Base-by-base conservation (phyloP, 2,113 vertebrate genomes). In the Trematomus loennbergii region DNA sequence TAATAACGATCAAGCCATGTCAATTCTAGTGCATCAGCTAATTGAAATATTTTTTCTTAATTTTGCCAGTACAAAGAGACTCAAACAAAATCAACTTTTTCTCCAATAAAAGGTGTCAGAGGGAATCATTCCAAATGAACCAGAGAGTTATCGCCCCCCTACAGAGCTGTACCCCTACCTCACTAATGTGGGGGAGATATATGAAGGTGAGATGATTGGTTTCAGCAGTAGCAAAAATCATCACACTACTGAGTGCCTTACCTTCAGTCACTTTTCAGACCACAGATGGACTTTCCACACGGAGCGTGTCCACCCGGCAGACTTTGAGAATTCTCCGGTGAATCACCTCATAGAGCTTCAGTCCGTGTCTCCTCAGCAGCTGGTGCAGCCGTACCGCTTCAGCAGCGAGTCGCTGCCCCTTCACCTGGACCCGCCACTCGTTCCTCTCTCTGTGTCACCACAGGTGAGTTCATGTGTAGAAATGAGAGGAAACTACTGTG, bases 261-360 rank as follows among this genome's bases (percentile, higher is more conserved):
- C 69, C 22, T 6, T 59, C 15, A 53, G 17, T 78, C 17, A 10
- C 43, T 55, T 75, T 48, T 79, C 62, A 93, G 92, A 92, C 50
- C 87, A 88, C 25, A 91, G 90, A 79, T 93, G 91, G 91, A 29
- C 65, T n/a, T 83, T 84, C 43, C 78, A 84, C 67, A 67, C 87
- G 12, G 92, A 93, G 29, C 91, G 90, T 0, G 22, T 82, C 52
- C 92, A 89, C 68, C 12, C 63, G 0, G 4, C 87, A 0, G 90
- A 91, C 62, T 89, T 88, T 83, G 89, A 92, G 17, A 86, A 75
- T 66, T 88, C 87, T 43, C 73, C 88, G 0, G 64, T 81, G 49
- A 91, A 89, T 79, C 88, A 88, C 25, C 81, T 92, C 54, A 89
- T 89, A 3, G 91, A 93, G 82, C 88, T 92, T 40, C 91, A 93